phyloP scores from a whole-genome alignment of 2,113 vertebrate species.

The Alectura lathami region DNA sequence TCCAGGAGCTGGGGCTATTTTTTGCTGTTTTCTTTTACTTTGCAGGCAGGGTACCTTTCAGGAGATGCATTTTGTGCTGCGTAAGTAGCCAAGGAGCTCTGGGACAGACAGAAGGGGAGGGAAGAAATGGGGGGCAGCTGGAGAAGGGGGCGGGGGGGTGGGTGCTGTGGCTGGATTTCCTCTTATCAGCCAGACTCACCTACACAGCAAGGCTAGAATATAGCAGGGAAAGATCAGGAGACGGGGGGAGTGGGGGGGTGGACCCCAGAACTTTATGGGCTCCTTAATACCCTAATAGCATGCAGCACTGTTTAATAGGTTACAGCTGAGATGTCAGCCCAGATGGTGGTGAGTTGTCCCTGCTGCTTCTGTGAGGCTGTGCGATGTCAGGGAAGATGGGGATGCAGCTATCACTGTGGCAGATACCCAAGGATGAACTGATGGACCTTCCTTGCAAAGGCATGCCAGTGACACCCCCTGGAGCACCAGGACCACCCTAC shows the following conservation, averaged over 20 bases:
- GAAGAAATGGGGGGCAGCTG: not conserved
- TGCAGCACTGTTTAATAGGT: not conserved
- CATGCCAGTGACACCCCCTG: no score
- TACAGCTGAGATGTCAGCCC: not conserved
- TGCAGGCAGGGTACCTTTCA: not conserved
- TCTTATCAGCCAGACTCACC: not conserved
- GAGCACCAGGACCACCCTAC: not conserved
- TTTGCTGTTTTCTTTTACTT: conserved; percentile 31
- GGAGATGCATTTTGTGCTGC: not conserved
- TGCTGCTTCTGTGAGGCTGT: not conserved
- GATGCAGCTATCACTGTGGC: not conserved
- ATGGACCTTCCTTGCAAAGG: not conserved
- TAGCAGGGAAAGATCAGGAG: not conserved
- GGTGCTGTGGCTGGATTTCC: not conserved
- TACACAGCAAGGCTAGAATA: not conserved
- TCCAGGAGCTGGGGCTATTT: conserved; percentile 48
- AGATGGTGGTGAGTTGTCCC: not conserved
- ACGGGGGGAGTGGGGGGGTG: not conserved
- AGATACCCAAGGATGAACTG: not conserved
- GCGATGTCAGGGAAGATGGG: not conserved
- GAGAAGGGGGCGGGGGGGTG: no score
- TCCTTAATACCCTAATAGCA: not conserved
- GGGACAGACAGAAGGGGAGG: not conserved
- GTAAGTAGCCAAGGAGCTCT: not conserved
- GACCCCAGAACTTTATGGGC: not conserved